These are phyloP conservation scores for Montipora efflorescens DNA, from an alignment of 64 coral and sea anemone genomes.

Conservation along the genomic window DNA sequence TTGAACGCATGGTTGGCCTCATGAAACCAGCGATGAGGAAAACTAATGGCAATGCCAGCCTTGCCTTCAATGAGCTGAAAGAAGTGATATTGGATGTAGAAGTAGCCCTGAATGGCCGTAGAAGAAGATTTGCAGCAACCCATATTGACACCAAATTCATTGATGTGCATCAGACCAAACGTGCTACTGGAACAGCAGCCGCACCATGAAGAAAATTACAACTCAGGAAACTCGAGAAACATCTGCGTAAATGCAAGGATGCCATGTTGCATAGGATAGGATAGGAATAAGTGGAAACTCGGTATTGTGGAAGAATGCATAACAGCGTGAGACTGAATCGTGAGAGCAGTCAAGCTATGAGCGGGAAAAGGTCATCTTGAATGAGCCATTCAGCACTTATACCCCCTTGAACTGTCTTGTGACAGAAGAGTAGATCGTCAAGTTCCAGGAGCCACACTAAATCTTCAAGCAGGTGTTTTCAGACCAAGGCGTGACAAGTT, in stretches of 20 bases:
- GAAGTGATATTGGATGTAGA: constrained; percentile 28
- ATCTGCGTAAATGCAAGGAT: neutral
- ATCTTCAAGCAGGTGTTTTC: too few relatives aligned
- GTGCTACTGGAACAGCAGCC: neutral
- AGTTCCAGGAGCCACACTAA: too few relatives aligned
- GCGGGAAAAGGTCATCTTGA: too few relatives aligned
- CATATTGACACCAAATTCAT: too few relatives aligned
- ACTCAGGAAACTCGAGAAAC: too few relatives aligned
- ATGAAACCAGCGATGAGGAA: constrained; percentile 47
- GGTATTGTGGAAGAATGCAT: constrained; percentile 8
- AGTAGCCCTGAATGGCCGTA: constrained; percentile 20
- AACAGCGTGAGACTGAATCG: constrained; percentile 10
- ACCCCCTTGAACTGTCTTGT: too few relatives aligned
- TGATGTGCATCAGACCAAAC: too few relatives aligned
- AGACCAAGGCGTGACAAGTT: too few relatives aligned
- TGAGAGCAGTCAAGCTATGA: neutral
- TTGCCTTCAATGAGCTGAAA: constrained; percentile 25
- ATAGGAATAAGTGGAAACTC: constrained; percentile 34
- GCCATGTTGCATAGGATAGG: neutral
- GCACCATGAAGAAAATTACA: neutral
- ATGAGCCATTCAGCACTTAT: too few relatives aligned
- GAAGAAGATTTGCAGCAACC: constrained; percentile 25
- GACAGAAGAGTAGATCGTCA: too few relatives aligned
- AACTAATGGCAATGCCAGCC: neutral
- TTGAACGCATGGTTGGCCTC: constrained; percentile 46